These are phyloP conservation scores for Brachypteracias leptosomus DNA, from an alignment of 2,113 vertebrate species.

Conservation along the genomic window DNA sequence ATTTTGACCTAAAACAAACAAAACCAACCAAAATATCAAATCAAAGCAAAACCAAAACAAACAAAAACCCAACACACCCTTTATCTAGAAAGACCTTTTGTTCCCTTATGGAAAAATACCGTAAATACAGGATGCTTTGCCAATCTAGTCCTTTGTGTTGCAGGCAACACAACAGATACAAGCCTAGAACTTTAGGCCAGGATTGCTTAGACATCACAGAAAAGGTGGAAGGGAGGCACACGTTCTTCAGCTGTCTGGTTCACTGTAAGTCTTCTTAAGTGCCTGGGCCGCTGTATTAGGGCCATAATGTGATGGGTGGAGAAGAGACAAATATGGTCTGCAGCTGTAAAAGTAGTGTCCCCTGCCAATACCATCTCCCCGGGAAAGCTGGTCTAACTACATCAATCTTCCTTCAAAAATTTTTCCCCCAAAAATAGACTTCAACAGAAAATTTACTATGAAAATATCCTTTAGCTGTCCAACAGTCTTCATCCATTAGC, in stretches of 20 bases:
- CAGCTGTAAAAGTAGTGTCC: not conserved
- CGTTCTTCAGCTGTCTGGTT: not conserved
- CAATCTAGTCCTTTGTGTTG: not conserved
- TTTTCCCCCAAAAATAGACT: not conserved
- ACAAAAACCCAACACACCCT: too few species aligned
- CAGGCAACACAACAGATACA: not conserved
- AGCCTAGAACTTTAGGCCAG: not conserved
- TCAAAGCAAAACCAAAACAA: too few species aligned
- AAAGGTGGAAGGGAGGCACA: not conserved
- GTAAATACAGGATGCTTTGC: not conserved
- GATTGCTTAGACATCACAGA: not conserved
- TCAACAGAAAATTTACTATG: not conserved
- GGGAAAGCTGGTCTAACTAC: not conserved
- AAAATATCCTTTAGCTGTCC: not conserved
- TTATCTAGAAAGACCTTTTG: not conserved
- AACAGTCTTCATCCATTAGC: not conserved
- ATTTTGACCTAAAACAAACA: too few species aligned
- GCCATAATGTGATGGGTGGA: not conserved
- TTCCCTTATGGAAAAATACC: not conserved
- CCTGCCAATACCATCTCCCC: not conserved
- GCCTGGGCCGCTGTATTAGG: not conserved
- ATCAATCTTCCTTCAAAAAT: not conserved
- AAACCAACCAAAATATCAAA: too few species aligned
- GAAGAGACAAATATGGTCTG: not conserved
- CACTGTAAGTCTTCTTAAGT: not conserved